Evolutionary conservation across 2,113 vertebrate genomes (phyloP).

Genomic region (Miniopterus natalensis): DNA sequence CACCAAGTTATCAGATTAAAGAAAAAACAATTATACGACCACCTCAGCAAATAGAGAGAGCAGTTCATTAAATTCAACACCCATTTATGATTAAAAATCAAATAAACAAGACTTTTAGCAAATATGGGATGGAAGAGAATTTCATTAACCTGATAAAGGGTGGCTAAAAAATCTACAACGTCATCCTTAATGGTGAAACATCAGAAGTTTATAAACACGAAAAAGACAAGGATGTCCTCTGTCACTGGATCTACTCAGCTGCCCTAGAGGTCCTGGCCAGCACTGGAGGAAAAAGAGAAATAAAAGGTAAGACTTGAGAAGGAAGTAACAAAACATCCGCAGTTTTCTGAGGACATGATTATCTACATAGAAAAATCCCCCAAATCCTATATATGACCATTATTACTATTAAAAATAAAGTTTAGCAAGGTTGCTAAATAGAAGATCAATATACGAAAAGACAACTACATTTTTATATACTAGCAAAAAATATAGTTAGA

Average conservation of each 20-base stretch:
- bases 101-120: conserved; percentile 46
- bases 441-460: conserved; percentile 24
- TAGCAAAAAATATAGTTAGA: conserved; percentile 59
- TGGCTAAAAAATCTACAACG: neutral
- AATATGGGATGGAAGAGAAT: conserved; percentile 48
- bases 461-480: conserved; percentile 27
- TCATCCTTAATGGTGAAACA: conserved; percentile 40
- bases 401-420: conserved; percentile 35
- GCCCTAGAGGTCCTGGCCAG: neutral
- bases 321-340: conserved; percentile 14
- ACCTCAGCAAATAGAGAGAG: conserved; percentile 39
- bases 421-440: conserved; percentile 12
- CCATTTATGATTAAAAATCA: conserved; percentile 58
- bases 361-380: conserved; percentile 13
- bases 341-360: conserved; percentile 10
- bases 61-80: conserved; percentile 52
- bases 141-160: conserved; percentile 50
- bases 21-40: neutral
- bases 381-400: neutral
- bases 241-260: conserved; percentile 38
- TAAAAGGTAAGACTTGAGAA: neutral
- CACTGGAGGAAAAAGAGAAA: neutral
- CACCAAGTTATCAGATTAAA: conserved; percentile 47
- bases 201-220: conserved; percentile 47
- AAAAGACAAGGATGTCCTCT: conserved; percentile 1